Evolutionary conservation across 37 sponge, comb jelly and placozoan species (phyloP), one percentile per base, ranked within the genome.

Genomic region (Chondrilla cf. caribensis): DNA sequence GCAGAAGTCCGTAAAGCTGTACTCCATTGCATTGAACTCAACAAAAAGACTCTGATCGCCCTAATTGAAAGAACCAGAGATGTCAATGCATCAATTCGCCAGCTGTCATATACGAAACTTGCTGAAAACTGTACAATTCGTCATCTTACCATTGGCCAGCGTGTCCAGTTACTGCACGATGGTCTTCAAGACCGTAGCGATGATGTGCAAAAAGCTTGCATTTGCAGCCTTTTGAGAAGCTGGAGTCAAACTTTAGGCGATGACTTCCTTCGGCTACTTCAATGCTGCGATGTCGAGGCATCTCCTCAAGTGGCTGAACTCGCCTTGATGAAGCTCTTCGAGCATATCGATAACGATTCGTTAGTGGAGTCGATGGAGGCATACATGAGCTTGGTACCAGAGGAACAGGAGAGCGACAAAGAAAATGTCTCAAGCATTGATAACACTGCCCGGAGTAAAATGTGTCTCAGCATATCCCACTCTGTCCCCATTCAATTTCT

Each of bases 21-120:
- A 3, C 83, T 94, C 2, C 44, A 47, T 38, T 40, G 41, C 54
- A 85, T 94, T 36, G 57, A 8, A 14, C 1, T 70, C 38, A 78
- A 32, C 43, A 24, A 43, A 54, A 54, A 28, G 24, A 60, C 87
- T 5, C 81, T 38, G 68, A 18, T 86, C 80, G 93, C 60, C 24
- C 25, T 93, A 14, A 90, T 93, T 44, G 88, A 78, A 33, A 51
- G 94, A 19, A 89, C 91, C n/a, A 76, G 88, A 2, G 94, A 93
- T 41, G 59, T 85, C 36, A 93, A 87, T 44, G 91, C 86, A 0
- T 0, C 19, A 0, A 67, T 93, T n/a, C 67, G 94, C 0, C 79
- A 58, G 0, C 76, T 44, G 28, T 85, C 94, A 17, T 93, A 82
- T 37, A 18, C 31, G 41, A 70, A 65, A 67, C 84, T 93, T n/a